These are phyloP conservation scores for Potamilus streckersoni DNA, from an alignment of 1,140 invertebrate species.

Conservation along the genomic window DNA sequence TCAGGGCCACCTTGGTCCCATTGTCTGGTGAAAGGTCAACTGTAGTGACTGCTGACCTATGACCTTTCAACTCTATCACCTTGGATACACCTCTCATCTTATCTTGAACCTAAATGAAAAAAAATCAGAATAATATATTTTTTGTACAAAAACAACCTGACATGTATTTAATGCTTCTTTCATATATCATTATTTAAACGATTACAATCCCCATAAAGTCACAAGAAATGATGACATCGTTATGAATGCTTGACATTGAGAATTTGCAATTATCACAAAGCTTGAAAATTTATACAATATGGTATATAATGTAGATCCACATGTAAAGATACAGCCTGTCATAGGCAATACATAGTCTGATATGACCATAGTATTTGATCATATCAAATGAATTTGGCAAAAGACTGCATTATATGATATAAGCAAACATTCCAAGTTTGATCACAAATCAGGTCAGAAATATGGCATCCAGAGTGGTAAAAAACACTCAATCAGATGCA, in stretches of 20 bases:
- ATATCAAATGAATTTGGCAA: no score
- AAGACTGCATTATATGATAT: no score
- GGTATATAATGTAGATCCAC: background rate
- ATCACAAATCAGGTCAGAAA: no score
- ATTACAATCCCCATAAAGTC: no score
- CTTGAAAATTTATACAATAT: background rate
- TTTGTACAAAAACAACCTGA: background rate
- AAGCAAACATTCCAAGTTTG: no score
- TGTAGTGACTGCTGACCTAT: slow-evolving; percentile 71
- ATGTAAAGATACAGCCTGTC: background rate
- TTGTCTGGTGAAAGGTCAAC: slow-evolving; percentile 77
- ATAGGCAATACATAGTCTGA: background rate
- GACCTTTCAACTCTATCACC: slow-evolving; percentile 73
- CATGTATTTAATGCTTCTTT: no score
- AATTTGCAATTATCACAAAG: background rate
- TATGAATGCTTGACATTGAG: no score
- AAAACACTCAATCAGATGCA: no score
- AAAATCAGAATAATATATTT: slow-evolving; percentile 49
- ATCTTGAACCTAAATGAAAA: slow-evolving; percentile 54
- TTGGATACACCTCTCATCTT: slow-evolving; percentile 58
- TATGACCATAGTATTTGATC: no score
- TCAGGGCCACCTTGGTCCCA: slow-evolving; percentile 75
- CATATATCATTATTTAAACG: no score
- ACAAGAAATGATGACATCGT: no score
- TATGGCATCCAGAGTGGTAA: no score